These are phyloP conservation scores for Psophia crepitans DNA, from an alignment of 2,113 vertebrate genomes.

Conservation along the genomic window DNA sequence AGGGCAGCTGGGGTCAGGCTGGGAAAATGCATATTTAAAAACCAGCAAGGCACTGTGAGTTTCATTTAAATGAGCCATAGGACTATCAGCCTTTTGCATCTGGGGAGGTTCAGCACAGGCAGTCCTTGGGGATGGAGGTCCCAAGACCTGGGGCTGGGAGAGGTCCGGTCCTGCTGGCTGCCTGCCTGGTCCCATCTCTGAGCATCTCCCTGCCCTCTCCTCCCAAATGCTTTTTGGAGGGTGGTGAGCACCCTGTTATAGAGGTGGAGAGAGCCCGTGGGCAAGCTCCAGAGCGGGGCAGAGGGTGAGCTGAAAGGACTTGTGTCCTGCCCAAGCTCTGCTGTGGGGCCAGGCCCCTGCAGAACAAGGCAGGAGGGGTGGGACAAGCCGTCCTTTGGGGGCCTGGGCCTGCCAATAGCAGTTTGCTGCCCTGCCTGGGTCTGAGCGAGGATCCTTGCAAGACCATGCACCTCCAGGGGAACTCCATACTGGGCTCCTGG, in stretches of 20 bases:
- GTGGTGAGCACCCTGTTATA: neutral
- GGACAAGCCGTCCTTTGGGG: neutral
- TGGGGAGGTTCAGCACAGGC: neutral
- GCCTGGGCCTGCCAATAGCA: neutral
- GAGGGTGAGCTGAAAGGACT: neutral
- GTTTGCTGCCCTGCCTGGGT: neutral
- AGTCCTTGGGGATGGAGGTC: neutral
- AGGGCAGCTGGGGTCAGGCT: constrained; percentile 7
- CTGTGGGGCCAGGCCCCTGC: fast-evolving
- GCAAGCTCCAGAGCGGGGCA: neutral
- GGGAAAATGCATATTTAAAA: neutral
- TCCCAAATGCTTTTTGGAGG: neutral
- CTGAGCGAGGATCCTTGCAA: neutral
- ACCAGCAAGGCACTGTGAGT: neutral
- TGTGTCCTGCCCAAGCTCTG: neutral
- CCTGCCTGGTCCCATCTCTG: fast-evolving
- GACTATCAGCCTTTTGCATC: neutral
- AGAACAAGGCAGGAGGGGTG: neutral
- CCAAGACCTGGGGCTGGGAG: neutral
- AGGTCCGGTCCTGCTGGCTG: neutral
- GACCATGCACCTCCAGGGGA: no score
- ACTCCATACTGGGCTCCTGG: neutral
- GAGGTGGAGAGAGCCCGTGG: neutral
- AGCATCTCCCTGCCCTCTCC: neutral
- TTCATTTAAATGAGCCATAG: neutral